Conservation (phyloP, 2,113 vertebrate species). For the Taurulus bubalis region DNA sequence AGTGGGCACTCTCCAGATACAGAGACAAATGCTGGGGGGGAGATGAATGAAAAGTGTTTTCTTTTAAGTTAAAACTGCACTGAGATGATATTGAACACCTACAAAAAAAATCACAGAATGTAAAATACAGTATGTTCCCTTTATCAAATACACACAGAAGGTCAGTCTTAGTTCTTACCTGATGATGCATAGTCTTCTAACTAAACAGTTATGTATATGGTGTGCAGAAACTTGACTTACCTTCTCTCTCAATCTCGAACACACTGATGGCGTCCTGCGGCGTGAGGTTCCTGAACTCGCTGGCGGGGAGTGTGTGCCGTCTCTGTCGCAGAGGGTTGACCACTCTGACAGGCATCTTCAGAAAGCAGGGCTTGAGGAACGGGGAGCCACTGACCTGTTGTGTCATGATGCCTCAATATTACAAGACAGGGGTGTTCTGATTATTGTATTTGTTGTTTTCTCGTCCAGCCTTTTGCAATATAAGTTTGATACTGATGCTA, state of each 20-base stretch:
- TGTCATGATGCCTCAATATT: conserved; percentile 63
- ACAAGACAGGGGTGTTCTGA: not conserved
- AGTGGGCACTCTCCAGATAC: conserved; percentile 87
- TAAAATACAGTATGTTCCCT: not conserved
- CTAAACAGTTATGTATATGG: not conserved
- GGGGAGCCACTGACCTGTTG: conserved; percentile 75
- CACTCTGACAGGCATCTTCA: conserved; percentile 69
- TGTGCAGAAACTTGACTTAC: conserved; percentile 49
- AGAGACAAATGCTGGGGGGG: conserved; percentile 81
- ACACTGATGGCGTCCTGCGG: conserved; percentile 86
- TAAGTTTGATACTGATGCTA: not conserved
- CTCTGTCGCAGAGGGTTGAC: conserved; percentile 68
- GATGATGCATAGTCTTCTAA: not conserved
- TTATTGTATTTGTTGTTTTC: not conserved
- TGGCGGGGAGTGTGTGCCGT: conserved; percentile 85
- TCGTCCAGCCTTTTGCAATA: not conserved
- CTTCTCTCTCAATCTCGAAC: conserved; percentile 87
- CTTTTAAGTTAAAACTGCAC: conserved; percentile 3
- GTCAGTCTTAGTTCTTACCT: not conserved
- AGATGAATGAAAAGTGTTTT: not conserved
- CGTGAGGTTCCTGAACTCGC: conserved; percentile 86
- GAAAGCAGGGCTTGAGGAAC: conserved; percentile 81
- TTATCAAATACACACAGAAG: not conserved
- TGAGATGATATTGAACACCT: not conserved
- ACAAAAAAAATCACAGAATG: not conserved